phyloP scores from a whole-genome alignment of 1,140 invertebrate species.

The Heliconius melpomene region DNA sequence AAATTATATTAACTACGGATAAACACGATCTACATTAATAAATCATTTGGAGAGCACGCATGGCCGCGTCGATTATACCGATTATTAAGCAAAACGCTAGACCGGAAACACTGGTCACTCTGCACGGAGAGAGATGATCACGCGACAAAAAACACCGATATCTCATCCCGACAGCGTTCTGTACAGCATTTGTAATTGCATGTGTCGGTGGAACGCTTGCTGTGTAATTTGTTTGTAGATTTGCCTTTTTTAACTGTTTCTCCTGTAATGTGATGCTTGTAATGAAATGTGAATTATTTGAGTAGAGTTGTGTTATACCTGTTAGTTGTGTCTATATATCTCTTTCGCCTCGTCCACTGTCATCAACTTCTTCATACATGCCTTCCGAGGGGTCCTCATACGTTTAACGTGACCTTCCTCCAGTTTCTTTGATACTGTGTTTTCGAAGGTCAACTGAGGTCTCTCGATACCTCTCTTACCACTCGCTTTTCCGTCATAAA shows the following conservation, averaged over 20 bases:
- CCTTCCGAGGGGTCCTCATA: too few relatives aligned
- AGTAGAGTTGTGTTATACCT: too few relatives aligned
- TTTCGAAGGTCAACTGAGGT: too few relatives aligned
- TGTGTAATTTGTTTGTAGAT: background rate
- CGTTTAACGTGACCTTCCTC: too few relatives aligned
- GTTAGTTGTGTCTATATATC: too few relatives aligned
- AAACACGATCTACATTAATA: conserved; percentile 30
- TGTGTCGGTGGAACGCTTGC: conserved; percentile 34
- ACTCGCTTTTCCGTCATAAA: too few relatives aligned
- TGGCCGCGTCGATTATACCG: conserved; percentile 60
- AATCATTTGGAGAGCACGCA: conserved; percentile 37
- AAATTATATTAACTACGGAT: conserved; percentile 21
- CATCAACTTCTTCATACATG: too few relatives aligned
- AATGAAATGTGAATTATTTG: too few relatives aligned
- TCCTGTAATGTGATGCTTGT: background rate
- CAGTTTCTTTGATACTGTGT: too few relatives aligned
- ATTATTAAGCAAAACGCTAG: conserved; percentile 63
- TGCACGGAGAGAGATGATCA: conserved; percentile 54
- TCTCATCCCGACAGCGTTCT: conserved; percentile 39
- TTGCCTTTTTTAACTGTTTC: background rate
- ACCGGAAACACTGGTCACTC: conserved; percentile 46
- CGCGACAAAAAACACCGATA: conserved; percentile 52
- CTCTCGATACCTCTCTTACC: too few relatives aligned
- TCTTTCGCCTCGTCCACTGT: too few relatives aligned
- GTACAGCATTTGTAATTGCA: conserved; percentile 47